Conservation (phyloP, 2,113 vertebrate genomes). For the Hucho hucho region DNA sequence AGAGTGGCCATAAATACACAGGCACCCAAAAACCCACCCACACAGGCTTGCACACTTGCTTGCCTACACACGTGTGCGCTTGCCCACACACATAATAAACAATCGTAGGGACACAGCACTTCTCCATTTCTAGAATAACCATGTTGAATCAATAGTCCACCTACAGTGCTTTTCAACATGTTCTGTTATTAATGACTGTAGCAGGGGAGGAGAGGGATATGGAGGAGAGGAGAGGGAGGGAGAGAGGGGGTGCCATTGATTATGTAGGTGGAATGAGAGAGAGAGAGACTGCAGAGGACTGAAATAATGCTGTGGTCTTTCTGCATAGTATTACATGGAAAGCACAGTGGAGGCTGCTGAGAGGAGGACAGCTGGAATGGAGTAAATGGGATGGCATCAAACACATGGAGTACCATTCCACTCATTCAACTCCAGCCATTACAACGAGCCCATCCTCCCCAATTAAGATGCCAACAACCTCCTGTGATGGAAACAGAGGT, state of each 20-base stretch:
- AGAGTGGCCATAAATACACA: neutral
- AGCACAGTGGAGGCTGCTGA: neutral
- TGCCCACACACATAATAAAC: neutral
- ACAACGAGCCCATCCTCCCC: too few relatives aligned
- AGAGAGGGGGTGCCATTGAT: conserved; percentile 13
- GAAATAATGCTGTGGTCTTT: conserved; percentile 22
- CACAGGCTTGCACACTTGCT: neutral
- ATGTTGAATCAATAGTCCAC: conserved; percentile 24
- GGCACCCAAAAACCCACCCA: neutral
- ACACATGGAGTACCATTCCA: too few relatives aligned
- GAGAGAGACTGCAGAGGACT: conserved; percentile 10
- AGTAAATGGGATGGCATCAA: too few relatives aligned
- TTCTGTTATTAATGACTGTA: conserved; percentile 28
- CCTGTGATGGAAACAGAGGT: neutral
- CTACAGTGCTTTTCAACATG: conserved; percentile 21
- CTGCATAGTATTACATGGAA: conserved; percentile 5
- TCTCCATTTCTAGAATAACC: conserved; percentile 18
- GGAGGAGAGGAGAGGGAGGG: neutral
- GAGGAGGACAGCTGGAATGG: neutral
- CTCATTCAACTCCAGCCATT: too few relatives aligned
- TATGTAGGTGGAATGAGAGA: conserved; percentile 19
- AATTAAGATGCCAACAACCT: too few relatives aligned
- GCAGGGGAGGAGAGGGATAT: conserved; percentile 22
- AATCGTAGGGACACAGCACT: neutral
- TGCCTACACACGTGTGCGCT: neutral